Evolutionary conservation across 2,113 vertebrate genomes (phyloP), one percentile per base, ranked within the genome.

Genomic region (Vanacampus margaritifer): DNA sequence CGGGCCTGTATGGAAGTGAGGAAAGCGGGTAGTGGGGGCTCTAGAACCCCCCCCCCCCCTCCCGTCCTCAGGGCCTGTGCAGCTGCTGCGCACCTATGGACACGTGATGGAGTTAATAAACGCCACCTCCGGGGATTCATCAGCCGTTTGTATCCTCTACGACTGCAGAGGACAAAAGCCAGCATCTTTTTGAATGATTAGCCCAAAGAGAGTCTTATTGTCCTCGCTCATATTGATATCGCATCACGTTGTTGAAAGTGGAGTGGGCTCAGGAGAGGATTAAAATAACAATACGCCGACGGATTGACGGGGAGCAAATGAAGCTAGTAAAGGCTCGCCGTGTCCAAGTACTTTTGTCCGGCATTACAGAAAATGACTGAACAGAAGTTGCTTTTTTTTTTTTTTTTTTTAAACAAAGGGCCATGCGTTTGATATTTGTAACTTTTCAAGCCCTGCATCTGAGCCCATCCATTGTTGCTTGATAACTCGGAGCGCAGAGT

Each of bases 41-140:
- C 36, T 69, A n/a, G n/a, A n/a, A n/a, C n/a, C n/a, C n/a, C 45
- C 58, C 67, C 14, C 14, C 14, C 63, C 72, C 64, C 68, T 80
- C n/a, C n/a, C 60, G 39, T 83, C 82, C 79, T 78, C 26, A 1
- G 76, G 83, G 73, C 68, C 58, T 80, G 14, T 19, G 84, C 84
- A 82, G 79, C 85, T 86, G 85, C 72, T 75, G 58, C 65, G 76
- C 76, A 84, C 81, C 84, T 84, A 79, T 83, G 82, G 80, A 78
- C 76, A 76, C 72, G 79, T 86, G 80, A 73, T 61, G 69, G 81
- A 90, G 86, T 88, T 90, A 88, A 90, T 89, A 89, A 90, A 86
- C 84, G 67, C n/a, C 43, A 14, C 60, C 89, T 68, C 83, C 26
- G 24, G 89, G 85, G 86, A 81, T 84, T 90, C 86, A 90, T 90